Evolutionary conservation across 1,140 invertebrate genomes (phyloP), one percentile per base, ranked within the genome.

Genomic region (Scaptomyza hsui): DNA sequence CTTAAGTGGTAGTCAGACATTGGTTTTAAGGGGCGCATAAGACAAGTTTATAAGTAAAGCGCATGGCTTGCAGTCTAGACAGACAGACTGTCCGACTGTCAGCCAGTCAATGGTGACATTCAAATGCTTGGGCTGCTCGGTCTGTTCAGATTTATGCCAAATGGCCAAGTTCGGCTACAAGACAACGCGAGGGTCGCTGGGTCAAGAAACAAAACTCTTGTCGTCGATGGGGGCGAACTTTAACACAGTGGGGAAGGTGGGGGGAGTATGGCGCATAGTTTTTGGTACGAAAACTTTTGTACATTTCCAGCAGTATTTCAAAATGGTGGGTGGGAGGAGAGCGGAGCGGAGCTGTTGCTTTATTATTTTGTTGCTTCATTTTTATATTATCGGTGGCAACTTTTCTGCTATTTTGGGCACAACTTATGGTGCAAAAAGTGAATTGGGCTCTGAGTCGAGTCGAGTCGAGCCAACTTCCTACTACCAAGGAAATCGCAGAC

Each of bases 361-460:
- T 81, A 74, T 72, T 75, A 74, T 77, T 56, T 57, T 74, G 67
- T 45, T 61, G 77, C 74, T 88, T 67, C 48, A 80, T 85, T 77
- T 81, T 71, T 82, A 51, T 73, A 79, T 86, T 86, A 88, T 86
- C 76, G 82, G 79, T 78, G 79, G 77, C 78, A 86, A 86, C 45
- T 86, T 86, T 86, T 81, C 81, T 88, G 81, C 81, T 71, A 85
- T 85, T 85, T 86, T 78, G 81, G 79, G 62, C 81, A 81, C 67
- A 86, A 88, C 81, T 86, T 86, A 88, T 86, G 82, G 82, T 63
- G 77, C 78, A 88, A 86, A 86, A 86, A 78, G 76, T 86, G 81
- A 86, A 86, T 85, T 76, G 61, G 44, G 44, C 49, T 62, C 56
- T 55, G 47, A 16, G 16, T n/a, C 53, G 37, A 47, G 42, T 10